Conservation (phyloP, 1,140 invertebrate genomes). For the Drosophila parabipectinata region DNA sequence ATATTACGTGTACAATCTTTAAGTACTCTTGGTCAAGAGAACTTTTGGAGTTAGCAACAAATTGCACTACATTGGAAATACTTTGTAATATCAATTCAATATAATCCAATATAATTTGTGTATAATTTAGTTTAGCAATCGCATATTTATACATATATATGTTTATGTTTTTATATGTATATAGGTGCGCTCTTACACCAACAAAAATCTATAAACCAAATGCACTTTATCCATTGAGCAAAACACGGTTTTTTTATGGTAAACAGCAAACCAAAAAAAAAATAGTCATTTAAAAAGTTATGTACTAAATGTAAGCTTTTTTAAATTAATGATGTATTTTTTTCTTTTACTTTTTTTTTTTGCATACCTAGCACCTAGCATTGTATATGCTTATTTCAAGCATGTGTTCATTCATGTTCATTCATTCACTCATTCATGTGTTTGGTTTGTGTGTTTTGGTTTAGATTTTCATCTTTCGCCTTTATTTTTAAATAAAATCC, state of each 20-base stretch:
- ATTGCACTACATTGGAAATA: conserved; percentile 74
- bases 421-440: no score
- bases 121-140: conserved; percentile 35
- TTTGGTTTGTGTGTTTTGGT: conserved; percentile 51
- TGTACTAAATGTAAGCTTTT: conserved; percentile 7
- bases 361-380: conserved; percentile 71
- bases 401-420: no score
- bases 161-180: conserved; percentile 5
- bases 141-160: conserved; percentile 21
- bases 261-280: conserved; percentile 37
- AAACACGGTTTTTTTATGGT: conserved; percentile 35
- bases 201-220: conserved; percentile 45
- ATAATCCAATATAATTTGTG: conserved; percentile 36
- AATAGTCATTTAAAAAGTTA: conserved; percentile 3
- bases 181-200: not conserved
- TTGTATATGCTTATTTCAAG: conserved; percentile 45
- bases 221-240: conserved; percentile 63
- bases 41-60: conserved; percentile 60
- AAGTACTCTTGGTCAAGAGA: conserved; percentile 28
- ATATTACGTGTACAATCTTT: conserved; percentile 23
- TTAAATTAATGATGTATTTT: conserved; percentile 25
- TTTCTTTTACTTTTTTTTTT: conserved; percentile 23
- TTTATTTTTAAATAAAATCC: conserved; percentile 22
- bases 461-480: conserved; percentile 9
- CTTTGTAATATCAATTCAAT: conserved; percentile 48